Evolutionary conservation across 1,140 invertebrate genomes (phyloP).

Genomic region (Neodiprion pinetum): DNA sequence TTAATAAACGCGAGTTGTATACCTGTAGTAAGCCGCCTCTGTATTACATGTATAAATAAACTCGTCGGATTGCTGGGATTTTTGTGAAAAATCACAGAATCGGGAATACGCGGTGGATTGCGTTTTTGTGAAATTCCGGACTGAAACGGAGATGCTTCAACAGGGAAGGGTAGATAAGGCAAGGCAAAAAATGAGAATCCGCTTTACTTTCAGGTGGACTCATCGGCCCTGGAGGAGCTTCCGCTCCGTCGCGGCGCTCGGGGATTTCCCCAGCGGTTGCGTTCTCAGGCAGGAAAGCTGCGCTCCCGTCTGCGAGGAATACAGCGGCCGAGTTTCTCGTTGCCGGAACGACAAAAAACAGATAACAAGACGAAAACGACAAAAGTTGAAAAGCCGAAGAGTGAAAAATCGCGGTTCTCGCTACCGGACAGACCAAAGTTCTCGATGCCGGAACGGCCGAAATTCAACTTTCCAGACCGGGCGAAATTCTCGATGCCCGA

Average conservation of each 20-base stretch:
- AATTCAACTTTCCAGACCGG: constrained; percentile 64
- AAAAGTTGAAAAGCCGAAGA: constrained; percentile 34
- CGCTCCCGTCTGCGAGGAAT: constrained; percentile 53
- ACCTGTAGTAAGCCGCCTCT: too few species aligned
- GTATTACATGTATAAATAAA: too few species aligned
- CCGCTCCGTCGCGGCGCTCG: constrained; percentile 63
- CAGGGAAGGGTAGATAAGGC: too few species aligned
- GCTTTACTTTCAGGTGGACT: constrained; percentile 61
- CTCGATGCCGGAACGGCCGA: constrained; percentile 58
- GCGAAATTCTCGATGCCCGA: constrained; percentile 69
- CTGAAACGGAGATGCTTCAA: too few species aligned
- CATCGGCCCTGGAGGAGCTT: constrained; percentile 68
- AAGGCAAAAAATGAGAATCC: neutral
- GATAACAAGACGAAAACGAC: constrained; percentile 28
- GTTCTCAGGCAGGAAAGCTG: constrained; percentile 54
- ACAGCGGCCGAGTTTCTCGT: constrained; percentile 49
- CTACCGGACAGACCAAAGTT: constrained; percentile 62
- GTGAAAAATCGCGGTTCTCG: constrained; percentile 51
- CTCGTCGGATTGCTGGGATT: too few species aligned
- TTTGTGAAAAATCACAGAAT: too few species aligned
- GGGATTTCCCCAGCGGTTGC: constrained; percentile 52
- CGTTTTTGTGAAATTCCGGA: neutral
- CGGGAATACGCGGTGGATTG: too few species aligned
- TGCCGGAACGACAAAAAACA: constrained; percentile 42
- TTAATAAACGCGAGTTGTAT: too few species aligned